Evolutionary conservation across 2,888 invertebrate genomes (phyloP).

Genomic region (Drosophila subquinaria): DNA sequence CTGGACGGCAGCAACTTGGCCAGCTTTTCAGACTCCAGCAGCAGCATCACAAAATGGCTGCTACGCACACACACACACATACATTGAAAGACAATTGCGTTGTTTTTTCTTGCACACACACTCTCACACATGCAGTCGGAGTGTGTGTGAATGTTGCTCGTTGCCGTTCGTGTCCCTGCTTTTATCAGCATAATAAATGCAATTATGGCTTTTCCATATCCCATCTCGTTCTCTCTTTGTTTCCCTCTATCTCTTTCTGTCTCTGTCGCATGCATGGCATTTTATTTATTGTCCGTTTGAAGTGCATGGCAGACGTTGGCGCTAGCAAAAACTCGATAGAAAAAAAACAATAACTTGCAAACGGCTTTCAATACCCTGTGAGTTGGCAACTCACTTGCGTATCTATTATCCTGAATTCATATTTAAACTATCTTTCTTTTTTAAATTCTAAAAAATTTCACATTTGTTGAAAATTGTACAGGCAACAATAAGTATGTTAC

Average conservation of each 20-base stretch:
- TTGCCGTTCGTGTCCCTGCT: conserved; percentile 62
- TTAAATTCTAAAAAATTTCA: no score
- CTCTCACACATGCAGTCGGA: conserved; percentile 9
- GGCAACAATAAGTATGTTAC: no score
- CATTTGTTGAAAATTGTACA: no score
- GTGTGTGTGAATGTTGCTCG: conserved; percentile 22
- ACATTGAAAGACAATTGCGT: conserved; percentile 48
- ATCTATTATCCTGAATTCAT: background rate
- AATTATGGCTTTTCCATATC: conserved; percentile 76
- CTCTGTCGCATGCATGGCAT: conserved; percentile 15
- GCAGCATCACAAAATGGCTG: conserved; percentile 70
- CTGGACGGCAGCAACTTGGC: conserved; percentile 19
- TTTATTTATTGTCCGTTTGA: conserved; percentile 68
- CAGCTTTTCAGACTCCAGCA: conserved; percentile 31
- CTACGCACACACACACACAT: conserved; percentile 23
- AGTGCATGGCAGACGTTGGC: conserved; percentile 56
- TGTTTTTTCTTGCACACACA: conserved; percentile 53
- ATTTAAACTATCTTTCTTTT: background rate
- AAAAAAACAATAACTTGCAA: conserved; percentile 64
- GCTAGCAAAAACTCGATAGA: conserved; percentile 55
- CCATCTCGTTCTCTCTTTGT: conserved; percentile 19
- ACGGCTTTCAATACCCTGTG: conserved; percentile 40
- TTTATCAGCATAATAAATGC: conserved; percentile 83
- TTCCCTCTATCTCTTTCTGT: conserved; percentile 13
- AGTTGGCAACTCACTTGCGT: no score